These are phyloP conservation scores for Pinna nobilis DNA, from an alignment of 1,140 invertebrate genomes.

Conservation along the genomic window DNA sequence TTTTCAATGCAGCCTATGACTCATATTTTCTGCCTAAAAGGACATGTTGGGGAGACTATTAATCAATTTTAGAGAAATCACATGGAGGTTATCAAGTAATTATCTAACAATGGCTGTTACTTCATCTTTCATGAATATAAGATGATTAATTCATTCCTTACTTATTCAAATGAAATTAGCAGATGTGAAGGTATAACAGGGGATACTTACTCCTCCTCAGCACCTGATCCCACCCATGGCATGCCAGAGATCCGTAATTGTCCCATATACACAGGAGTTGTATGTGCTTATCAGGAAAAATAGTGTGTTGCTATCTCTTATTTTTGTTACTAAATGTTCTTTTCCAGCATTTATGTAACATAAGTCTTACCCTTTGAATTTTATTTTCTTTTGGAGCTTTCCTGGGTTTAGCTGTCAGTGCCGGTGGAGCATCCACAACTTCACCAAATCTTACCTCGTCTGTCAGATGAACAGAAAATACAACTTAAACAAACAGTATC, in stretches of 20 bases:
- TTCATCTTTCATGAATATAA: too few species aligned
- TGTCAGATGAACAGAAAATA: constrained; percentile 30
- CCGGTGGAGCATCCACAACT: constrained; percentile 59
- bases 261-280: background rate
- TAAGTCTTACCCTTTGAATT: constrained; percentile 44
- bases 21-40: too few species aligned
- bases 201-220: background rate
- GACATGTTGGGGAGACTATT: too few species aligned
- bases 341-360: background rate
- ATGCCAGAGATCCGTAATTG: background rate
- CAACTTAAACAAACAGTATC: background rate
- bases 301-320: background rate
- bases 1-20: too few species aligned
- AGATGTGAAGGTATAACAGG: background rate
- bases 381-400: constrained; percentile 44
- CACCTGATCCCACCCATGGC: background rate
- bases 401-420: constrained; percentile 58
- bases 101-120: too few species aligned
- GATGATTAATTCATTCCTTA: too few species aligned
- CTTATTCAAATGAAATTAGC: too few species aligned
- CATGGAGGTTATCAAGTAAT: too few species aligned
- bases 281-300: background rate
- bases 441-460: constrained; percentile 67
- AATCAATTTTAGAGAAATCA: too few species aligned
- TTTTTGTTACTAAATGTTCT: background rate